Evolutionary conservation across 1,140 invertebrate species (phyloP), one percentile per base, ranked within the genome.

Genomic region (Formica exsecta): DNA sequence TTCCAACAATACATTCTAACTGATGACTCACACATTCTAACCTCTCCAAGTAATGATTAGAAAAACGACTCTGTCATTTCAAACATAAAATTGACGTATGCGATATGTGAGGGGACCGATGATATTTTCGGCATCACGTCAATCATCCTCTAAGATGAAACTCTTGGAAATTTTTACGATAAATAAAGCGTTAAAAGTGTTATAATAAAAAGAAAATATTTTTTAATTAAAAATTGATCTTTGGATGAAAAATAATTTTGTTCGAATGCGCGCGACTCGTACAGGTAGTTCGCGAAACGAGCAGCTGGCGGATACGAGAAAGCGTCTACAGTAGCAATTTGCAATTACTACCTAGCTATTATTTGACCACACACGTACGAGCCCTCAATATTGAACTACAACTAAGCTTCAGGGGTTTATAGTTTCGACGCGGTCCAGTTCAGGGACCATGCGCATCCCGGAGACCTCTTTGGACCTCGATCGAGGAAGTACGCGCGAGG

Each of bases 331-430:
- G 88, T 92, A 92, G 86, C 93, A 93, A 93, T 94, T 93, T 93
- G 92, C 92, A 91, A 91, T 93, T 94, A 77, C 86, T 94, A 92
- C 91, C 92, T 92, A 91, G 90, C 90, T 93, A 94, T 94, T 92
- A 92, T 89, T 77, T 92, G 87, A 85, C 89, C 85, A 44, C 91
- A 89, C 89, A 86, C 61, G 61, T 79, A 84, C 38, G 38, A 59
- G n/a, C 32, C n/a, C 36, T 77, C n/a, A 4, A 87, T 81, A 90
- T 87, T 41, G 71, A 80, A 79, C 81, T 87, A 87, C 86, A 84
- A 87, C 89, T 89, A 90, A 92, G 85, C 91, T 89, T 90, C 64
- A 76, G 86, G 48, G 16, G 90, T 92, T 93, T 92, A 91, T 80
- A 77, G 71, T 91, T 89, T 87, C 86, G 87, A 84, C 87, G 89